These are phyloP conservation scores for Tetranychus piercei DNA, from an alignment of 2,888 invertebrate genomes.

Conservation along the genomic window DNA sequence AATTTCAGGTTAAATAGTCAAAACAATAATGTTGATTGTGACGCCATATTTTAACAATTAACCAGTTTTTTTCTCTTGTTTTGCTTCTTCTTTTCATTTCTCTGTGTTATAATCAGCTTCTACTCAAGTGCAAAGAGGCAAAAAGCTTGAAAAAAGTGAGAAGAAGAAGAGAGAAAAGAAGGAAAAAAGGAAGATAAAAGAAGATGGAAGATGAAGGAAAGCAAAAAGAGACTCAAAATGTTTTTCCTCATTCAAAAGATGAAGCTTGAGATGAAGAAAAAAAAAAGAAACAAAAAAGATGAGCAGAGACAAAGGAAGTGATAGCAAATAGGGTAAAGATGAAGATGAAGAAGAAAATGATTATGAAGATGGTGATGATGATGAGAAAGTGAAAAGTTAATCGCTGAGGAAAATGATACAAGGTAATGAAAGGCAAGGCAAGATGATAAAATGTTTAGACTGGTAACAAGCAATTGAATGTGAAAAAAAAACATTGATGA, in stretches of 20 bases:
- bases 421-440: not conserved
- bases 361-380: not conserved
- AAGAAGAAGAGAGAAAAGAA: conserved; percentile 5
- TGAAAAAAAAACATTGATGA: not conserved
- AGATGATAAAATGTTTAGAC: not conserved
- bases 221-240: not conserved
- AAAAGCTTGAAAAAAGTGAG: not conserved
- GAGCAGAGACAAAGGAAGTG: conserved; percentile 3
- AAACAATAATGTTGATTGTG: no score
- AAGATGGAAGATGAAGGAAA: not conserved
- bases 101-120: not conserved
- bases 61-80: not conserved
- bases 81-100: not conserved
- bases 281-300: not conserved
- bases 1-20: no score
- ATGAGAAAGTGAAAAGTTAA: not conserved
- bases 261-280: not conserved
- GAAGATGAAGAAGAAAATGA: not conserved
- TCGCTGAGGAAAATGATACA: not conserved
- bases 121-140: not conserved
- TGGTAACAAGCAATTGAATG: not conserved
- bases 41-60: not conserved
- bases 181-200: not conserved
- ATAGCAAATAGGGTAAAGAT: not conserved
- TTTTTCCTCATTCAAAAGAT: not conserved